Evolutionary conservation across 2,888 invertebrate species (phyloP).

Genomic region (Masnerella sp.): DNA sequence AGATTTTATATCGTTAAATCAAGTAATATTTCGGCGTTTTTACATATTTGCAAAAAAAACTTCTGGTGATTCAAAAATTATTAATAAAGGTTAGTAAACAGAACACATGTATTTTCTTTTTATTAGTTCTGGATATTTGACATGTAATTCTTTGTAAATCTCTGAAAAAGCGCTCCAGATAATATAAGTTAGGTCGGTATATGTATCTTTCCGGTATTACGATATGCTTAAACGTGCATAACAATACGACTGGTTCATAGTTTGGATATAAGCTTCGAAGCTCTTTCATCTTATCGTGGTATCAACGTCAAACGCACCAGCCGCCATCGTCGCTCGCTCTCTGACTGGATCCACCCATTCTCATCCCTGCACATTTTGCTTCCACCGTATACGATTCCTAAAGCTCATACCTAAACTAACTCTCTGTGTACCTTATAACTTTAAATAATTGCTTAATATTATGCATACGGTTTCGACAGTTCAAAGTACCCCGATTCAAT

Average conservation of each 20-base stretch:
- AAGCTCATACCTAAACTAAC: constrained; percentile 67
- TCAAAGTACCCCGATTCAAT: constrained; percentile 53
- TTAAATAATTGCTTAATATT: constrained; percentile 61
- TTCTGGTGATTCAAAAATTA: too few species aligned
- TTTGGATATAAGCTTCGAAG: constrained; percentile 75
- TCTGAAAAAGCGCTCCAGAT: constrained; percentile 63
- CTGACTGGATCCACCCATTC: constrained; percentile 72
- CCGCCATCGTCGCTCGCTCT: constrained; percentile 68
- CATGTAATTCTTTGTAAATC: constrained; percentile 51
- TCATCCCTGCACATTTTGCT: constrained; percentile 68
- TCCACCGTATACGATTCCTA: constrained; percentile 65
- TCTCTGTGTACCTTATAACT: constrained; percentile 64
- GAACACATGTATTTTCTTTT: constrained; percentile 41
- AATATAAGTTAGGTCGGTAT: constrained; percentile 65
- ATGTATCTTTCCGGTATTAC: constrained; percentile 72
- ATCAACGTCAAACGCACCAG: constrained; percentile 78
- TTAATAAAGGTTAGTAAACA: too few species aligned
- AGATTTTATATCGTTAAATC: too few species aligned
- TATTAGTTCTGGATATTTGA: constrained; percentile 42
- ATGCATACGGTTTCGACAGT: constrained; percentile 59
- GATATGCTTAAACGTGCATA: constrained; percentile 75
- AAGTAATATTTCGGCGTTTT: too few species aligned
- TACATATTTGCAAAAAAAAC: too few species aligned
- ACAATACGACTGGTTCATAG: constrained; percentile 74
- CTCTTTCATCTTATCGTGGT: constrained; percentile 78